phyloP scores from a whole-genome alignment of 2,797 vertebrate genomes.

The Eutrigla gurnardus region DNA sequence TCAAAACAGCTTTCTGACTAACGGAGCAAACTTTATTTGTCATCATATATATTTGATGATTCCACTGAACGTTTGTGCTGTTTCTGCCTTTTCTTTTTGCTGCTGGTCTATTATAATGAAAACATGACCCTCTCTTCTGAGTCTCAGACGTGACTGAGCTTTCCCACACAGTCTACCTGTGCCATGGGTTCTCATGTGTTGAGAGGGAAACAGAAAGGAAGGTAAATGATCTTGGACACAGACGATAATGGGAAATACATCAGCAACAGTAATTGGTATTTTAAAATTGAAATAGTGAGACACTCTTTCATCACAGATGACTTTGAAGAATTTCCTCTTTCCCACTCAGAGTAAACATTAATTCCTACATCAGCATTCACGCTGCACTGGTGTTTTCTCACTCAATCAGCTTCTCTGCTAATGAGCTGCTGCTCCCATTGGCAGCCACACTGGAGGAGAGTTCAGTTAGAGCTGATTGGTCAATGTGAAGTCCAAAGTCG shows the following conservation, averaged over 20 bases:
- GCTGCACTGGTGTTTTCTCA: background rate
- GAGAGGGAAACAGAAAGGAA: conserved; percentile 9
- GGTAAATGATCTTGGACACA: conserved; percentile 14
- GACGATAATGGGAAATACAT: conserved; percentile 14
- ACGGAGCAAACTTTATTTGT: background rate
- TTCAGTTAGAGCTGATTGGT: conserved; percentile 22
- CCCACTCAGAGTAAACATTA: background rate
- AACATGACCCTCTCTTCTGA: background rate
- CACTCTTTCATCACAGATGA: background rate
- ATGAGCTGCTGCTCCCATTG: background rate
- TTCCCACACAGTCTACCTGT: conserved; percentile 10
- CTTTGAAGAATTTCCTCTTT: background rate
- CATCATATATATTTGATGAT: background rate
- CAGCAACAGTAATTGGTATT: background rate
- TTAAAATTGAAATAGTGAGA: too few species aligned
- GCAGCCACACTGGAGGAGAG: conserved; percentile 9
- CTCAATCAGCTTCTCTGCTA: conserved; percentile 10
- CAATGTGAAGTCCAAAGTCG: conserved; percentile 2
- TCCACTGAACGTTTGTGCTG: conserved; percentile 11
- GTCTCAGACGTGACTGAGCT: conserved; percentile 16
- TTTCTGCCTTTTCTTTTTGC: background rate
- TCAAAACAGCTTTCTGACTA: background rate
- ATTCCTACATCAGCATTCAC: background rate
- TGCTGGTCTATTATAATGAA: conserved; percentile 21
- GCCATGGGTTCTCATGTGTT: background rate